A percentile compares a stretch with the other conserved stretches of the same genome.
Evolutionary conservation across 2,888 invertebrate species (phyloP).

Genomic region (Leucoptera coffeella): DNA sequence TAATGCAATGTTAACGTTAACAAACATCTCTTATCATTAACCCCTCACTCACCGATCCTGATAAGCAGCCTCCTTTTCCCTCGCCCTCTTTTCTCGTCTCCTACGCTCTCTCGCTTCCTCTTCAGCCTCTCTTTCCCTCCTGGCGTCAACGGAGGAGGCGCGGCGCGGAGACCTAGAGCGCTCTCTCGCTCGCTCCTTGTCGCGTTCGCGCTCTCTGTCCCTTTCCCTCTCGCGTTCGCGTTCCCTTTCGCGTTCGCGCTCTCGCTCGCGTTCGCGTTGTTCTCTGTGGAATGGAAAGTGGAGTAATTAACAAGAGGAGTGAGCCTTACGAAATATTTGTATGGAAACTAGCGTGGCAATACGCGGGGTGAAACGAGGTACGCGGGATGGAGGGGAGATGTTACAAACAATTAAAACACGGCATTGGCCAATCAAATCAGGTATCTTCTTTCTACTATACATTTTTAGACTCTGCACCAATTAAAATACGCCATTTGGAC

Average conservation of each 20-base stretch:
- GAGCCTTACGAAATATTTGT: too few relatives aligned
- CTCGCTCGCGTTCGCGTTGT: slow-evolving; percentile 16
- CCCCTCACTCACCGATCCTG: slow-evolving; percentile 67
- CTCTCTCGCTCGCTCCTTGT: slow-evolving; percentile 26
- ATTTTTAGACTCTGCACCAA: too few relatives aligned
- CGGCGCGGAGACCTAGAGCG: slow-evolving; percentile 7
- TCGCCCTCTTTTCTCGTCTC: slow-evolving; percentile 81
- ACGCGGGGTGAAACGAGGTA: too few relatives aligned
- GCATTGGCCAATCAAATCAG: too few relatives aligned
- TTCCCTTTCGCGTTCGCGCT: slow-evolving; percentile 14
- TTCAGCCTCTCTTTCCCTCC: slow-evolving; percentile 78
- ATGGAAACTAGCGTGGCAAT: too few relatives aligned
- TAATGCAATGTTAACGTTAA: too few relatives aligned
- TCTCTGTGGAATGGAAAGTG: too few relatives aligned
- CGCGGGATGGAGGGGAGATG: too few relatives aligned
- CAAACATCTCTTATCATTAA: neutral
- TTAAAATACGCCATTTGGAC: too few relatives aligned
- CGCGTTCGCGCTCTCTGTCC: slow-evolving; percentile 36
- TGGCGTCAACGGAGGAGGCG: slow-evolving; percentile 49
- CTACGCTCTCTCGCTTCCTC: slow-evolving; percentile 89
- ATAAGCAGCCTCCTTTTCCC: slow-evolving; percentile 95
- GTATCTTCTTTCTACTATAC: too few relatives aligned
- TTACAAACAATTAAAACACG: too few relatives aligned
- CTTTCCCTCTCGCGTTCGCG: slow-evolving; percentile 25
- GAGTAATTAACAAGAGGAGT: too few relatives aligned